These are phyloP conservation scores for Drosophila ficusphila DNA, from an alignment of 1,140 invertebrate genomes.

Conservation along the genomic window DNA sequence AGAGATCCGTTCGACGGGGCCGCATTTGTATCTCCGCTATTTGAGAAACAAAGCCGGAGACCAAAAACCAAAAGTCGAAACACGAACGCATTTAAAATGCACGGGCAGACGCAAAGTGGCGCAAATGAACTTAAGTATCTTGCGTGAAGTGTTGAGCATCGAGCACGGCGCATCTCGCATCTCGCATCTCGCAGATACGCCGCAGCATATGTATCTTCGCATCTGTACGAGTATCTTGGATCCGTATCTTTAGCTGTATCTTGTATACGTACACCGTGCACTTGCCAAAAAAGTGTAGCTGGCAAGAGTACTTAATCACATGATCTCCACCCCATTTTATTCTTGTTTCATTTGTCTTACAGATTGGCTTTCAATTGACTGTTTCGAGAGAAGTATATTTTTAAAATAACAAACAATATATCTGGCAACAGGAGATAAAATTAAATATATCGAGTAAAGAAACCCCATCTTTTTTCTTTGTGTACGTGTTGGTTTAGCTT, in stretches of 20 bases:
- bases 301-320: no score
- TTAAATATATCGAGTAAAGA: no score
- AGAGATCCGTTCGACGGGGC: conserved; percentile 56
- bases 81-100: conserved; percentile 68
- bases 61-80: conserved; percentile 21
- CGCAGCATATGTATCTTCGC: conserved; percentile 24
- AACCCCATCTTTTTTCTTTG: background rate
- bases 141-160: conserved; percentile 47
- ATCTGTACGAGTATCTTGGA: conserved; percentile 16
- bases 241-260: conserved; percentile 29
- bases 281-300: background rate
- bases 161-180: conserved; percentile 30
- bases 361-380: no score
- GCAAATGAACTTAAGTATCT: conserved; percentile 78
- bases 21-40: conserved; percentile 36
- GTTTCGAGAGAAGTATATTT: no score
- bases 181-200: conserved; percentile 42
- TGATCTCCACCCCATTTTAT: no score
- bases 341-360: no score
- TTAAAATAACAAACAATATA: no score
- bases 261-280: background rate
- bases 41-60: conserved; percentile 16
- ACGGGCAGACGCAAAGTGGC: conserved; percentile 62
- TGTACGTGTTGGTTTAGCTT: conserved; percentile 6
- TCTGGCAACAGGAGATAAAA: no score